Conservation (phyloP, 1,140 invertebrate species). For the Drosophila busckii region DNA sequence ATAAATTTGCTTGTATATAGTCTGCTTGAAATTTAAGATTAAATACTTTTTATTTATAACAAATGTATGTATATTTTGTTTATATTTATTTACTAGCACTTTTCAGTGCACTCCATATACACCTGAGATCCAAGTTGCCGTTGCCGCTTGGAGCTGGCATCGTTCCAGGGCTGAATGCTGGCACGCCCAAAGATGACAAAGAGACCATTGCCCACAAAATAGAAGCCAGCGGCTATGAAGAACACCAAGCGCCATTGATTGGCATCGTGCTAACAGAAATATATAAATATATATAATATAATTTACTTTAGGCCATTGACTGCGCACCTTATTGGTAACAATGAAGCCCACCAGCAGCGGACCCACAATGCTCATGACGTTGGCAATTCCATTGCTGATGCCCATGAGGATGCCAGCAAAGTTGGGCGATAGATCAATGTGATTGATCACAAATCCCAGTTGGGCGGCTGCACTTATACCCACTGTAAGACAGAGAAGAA, state of each 20-base stretch:
- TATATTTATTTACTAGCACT: constrained; percentile 24
- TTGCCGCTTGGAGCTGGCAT: constrained; percentile 65
- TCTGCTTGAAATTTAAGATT: too few relatives aligned
- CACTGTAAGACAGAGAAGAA: constrained; percentile 84
- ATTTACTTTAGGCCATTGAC: background rate
- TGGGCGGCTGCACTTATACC: constrained; percentile 87
- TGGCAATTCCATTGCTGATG: constrained; percentile 87
- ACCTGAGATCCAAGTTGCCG: constrained; percentile 48
- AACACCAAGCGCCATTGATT: constrained; percentile 87
- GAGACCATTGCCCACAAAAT: constrained; percentile 84
- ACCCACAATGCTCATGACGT: constrained; percentile 86
- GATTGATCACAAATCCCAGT: constrained; percentile 85
- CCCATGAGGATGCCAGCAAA: constrained; percentile 86
- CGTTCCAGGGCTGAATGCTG: constrained; percentile 84
- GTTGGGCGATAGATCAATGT: constrained; percentile 88
- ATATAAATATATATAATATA: background rate
- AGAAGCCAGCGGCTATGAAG: constrained; percentile 85
- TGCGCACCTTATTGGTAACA: constrained; percentile 82
- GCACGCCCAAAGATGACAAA: constrained; percentile 85
- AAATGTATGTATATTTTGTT: too few relatives aligned
- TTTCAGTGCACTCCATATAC: constrained; percentile 17
- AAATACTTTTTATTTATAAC: too few relatives aligned
- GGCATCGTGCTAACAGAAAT: constrained; percentile 79
- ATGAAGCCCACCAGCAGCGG: constrained; percentile 84
- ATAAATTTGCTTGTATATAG: too few relatives aligned